phyloP scores from a whole-genome alignment of 2,113 vertebrate genomes.

The Aix galericulata region DNA sequence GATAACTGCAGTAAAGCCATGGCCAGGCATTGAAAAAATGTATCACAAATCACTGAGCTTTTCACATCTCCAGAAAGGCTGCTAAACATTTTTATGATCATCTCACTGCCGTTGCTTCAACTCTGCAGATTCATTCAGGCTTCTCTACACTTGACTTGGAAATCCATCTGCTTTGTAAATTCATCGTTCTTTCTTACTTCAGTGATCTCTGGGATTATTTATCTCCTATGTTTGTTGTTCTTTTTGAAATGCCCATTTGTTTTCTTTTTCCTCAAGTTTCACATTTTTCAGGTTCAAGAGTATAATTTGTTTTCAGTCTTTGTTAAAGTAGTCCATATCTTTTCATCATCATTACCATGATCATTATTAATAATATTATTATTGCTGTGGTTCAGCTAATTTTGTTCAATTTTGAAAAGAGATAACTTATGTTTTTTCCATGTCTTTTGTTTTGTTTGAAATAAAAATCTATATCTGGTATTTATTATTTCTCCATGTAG shows the following conservation, averaged over 20 bases:
- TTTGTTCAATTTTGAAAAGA: background rate
- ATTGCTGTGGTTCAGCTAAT: background rate
- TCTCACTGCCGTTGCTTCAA: fast-evolving
- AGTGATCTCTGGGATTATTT: background rate
- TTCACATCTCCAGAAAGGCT: background rate
- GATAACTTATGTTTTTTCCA: background rate
- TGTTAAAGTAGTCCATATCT: background rate
- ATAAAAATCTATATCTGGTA: slow-evolving; percentile 1
- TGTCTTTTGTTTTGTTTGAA: background rate
- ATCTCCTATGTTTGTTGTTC: background rate
- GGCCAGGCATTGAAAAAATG: background rate
- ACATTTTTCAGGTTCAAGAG: background rate
- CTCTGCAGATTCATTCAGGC: background rate
- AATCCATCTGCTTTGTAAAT: background rate
- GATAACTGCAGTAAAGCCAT: fast-evolving
- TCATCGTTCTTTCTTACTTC: background rate
- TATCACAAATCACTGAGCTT: background rate
- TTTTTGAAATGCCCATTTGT: background rate
- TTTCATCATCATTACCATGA: background rate
- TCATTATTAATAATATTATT: background rate
- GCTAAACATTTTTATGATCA: background rate
- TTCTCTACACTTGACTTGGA: background rate
- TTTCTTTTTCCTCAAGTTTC: background rate
- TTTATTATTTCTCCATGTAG: background rate
- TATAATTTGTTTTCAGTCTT: background rate